Evolutionary conservation across 2,113 vertebrate genomes (phyloP).

Genomic region (Xiphophorus couchianus): DNA sequence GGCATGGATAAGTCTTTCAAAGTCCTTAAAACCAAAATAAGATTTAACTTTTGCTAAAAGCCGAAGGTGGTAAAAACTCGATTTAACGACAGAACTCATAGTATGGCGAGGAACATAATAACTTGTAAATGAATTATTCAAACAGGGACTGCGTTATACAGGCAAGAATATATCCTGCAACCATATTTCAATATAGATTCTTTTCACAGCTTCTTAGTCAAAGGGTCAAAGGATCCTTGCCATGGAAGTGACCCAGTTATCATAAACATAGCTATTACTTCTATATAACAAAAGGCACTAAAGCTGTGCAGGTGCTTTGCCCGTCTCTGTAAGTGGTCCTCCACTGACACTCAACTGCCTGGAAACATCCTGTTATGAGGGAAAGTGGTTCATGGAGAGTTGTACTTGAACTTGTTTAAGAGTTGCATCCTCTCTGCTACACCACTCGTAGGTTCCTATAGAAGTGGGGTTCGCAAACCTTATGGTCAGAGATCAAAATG

Average conservation of each 20-base stretch:
- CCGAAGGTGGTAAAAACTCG: no score
- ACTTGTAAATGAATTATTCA: not conserved
- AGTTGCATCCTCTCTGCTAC: conserved; percentile 46
- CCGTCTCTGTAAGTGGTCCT: conserved; percentile 50
- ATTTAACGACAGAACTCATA: no score
- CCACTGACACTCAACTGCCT: conserved; percentile 36
- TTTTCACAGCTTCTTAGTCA: conserved; percentile 20
- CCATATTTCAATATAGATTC: not conserved
- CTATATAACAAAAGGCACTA: conserved; percentile 27
- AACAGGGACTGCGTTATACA: not conserved
- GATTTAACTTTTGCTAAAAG: no score
- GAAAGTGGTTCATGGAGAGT: conserved; percentile 49
- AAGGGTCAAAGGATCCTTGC: conserved; percentile 12
- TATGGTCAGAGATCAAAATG: not conserved
- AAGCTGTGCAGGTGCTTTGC: conserved; percentile 33
- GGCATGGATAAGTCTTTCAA: no score
- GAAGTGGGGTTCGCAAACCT: not conserved
- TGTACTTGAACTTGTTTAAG: conserved; percentile 46
- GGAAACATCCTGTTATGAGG: conserved; percentile 35
- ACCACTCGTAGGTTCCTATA: conserved; percentile 30
- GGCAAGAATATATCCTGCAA: not conserved
- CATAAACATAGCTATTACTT: conserved; percentile 21
- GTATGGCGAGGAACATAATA: conserved; percentile 32
- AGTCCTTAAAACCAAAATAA: no score
- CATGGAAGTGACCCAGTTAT: conserved; percentile 1